Conservation (phyloP, 2,888 invertebrate species). For the Hedychridium roseum region DNA sequence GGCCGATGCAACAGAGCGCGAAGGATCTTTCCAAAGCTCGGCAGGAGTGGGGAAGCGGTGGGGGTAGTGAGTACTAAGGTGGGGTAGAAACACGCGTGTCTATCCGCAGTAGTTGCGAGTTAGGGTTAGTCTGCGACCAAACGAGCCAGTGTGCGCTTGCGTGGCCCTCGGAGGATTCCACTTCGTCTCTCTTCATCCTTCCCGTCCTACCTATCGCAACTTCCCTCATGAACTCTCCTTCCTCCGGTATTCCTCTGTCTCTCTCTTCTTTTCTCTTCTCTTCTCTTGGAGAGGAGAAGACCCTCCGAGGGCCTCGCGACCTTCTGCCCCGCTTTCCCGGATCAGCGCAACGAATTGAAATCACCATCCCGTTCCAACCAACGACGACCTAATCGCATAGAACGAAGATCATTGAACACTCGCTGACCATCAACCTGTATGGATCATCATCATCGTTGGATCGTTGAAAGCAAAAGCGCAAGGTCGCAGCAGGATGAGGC, state of each 20-base stretch:
- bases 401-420: too few relatives aligned
- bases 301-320: constrained; percentile 33
- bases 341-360: constrained; percentile 30
- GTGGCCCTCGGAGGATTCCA: constrained; percentile 37
- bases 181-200: constrained; percentile 4
- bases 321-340: constrained; percentile 24
- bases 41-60: constrained; percentile 5
- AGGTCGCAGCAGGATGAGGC: too few relatives aligned
- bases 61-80: constrained; percentile 11
- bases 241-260: neutral
- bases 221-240: constrained; percentile 9
- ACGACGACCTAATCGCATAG: too few relatives aligned
- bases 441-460: neutral
- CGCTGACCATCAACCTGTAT: neutral
- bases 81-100: constrained; percentile 23
- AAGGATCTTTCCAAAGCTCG: neutral
- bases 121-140: constrained; percentile 54
- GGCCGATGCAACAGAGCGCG: too few relatives aligned
- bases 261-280: neutral
- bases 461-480: neutral
- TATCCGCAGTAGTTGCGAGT: constrained; percentile 11
- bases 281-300: constrained; percentile 10
- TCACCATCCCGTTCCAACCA: too few relatives aligned
- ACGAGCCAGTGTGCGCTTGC: constrained; percentile 58
- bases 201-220: constrained; percentile 3